A percentile compares a stretch with the other conserved stretches of the same genome.
Conservation (phyloP, 2,113 vertebrate genomes). For the Spilogale gracilis region DNA sequence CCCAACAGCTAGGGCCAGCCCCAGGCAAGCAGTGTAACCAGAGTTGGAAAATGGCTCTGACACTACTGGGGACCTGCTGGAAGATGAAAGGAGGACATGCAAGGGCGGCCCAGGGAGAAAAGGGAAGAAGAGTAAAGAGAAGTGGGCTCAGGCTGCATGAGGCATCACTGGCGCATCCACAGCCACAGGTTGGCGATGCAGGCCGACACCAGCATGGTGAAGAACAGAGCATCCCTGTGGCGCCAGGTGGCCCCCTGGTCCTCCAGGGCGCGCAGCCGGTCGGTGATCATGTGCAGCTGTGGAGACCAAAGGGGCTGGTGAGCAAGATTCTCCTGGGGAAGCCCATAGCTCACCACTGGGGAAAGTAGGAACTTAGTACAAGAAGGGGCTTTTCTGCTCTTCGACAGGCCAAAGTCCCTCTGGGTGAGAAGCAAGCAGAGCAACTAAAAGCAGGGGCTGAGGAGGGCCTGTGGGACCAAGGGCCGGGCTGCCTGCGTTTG, state of each 20-base stretch:
- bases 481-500: neutral
- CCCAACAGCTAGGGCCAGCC: neutral
- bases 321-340: neutral
- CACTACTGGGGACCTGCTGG: neutral
- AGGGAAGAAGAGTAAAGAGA: neutral
- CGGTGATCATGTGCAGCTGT: constrained; percentile 88
- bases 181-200: constrained; percentile 90
- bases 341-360: no score
- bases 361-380: no score
- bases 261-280: constrained; percentile 87
- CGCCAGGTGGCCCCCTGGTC: constrained; percentile 80
- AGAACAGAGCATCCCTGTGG: constrained; percentile 87
- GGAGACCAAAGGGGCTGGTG: neutral
- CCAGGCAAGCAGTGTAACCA: neutral
- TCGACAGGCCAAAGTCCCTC: neutral
- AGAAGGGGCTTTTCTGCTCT: neutral
- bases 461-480: neutral
- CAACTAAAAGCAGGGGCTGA: neutral
- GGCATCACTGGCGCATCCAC: constrained; percentile 84
- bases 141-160: neutral
- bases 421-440: neutral
- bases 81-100: neutral
- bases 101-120: neutral
- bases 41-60: neutral
- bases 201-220: constrained; percentile 86